Conservation (phyloP, 2,888 invertebrate species). For the Acanthosoma haemorrhoidale region DNA sequence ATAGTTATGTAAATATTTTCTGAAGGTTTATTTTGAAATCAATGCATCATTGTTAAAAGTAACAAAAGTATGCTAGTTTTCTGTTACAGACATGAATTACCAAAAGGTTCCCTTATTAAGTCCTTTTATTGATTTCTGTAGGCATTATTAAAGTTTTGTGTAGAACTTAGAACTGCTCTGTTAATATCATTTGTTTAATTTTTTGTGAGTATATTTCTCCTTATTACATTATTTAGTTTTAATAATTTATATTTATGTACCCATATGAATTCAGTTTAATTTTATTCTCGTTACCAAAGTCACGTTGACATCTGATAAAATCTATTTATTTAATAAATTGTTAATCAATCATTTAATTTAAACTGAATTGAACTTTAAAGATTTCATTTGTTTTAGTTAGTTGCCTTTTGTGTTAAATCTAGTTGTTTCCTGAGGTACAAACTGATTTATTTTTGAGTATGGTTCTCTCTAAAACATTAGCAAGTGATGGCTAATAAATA, state of each 20-base stretch:
- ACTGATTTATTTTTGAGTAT: too few relatives aligned
- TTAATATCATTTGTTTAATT: not conserved
- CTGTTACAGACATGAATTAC: conserved; percentile 10
- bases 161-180: not conserved
- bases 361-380: too few relatives aligned
- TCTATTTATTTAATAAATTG: not conserved
- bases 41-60: conserved; percentile 14
- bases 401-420: not conserved
- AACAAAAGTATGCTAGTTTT: conserved; percentile 24
- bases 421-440: not conserved
- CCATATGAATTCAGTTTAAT: conserved; percentile 9
- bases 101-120: conserved; percentile 9
- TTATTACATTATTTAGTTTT: not conserved
- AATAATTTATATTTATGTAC: not conserved
- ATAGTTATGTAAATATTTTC: not conserved
- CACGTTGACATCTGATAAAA: conserved; percentile 12
- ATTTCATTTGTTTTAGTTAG: not conserved
- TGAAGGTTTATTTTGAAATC: conserved; percentile 5
- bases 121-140: conserved; percentile 20
- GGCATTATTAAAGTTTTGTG: not conserved
- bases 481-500: not conserved
- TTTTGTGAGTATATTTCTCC: not conserved
- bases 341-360: not conserved
- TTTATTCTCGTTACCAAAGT: not conserved
- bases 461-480: too few relatives aligned